Evolutionary conservation across 2,888 invertebrate species (phyloP).

Genomic region (Halictus ligatus): DNA sequence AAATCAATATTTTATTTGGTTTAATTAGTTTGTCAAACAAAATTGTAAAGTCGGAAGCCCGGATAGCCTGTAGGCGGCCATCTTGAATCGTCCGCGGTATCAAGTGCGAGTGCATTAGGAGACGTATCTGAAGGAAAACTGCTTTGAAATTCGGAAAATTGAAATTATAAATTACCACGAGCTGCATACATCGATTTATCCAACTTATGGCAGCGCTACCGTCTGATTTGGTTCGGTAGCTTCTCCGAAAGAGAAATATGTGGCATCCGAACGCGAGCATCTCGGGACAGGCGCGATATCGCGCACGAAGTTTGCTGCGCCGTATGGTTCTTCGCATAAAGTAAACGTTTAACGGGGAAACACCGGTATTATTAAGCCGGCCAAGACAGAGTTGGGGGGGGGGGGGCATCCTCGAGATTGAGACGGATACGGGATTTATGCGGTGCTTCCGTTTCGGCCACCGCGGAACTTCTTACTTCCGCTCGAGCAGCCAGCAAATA

Average conservation of each 20-base stretch:
- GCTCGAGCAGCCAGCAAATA: slow-evolving; percentile 27
- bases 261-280: not conserved
- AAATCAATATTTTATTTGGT: too few relatives aligned
- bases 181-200: not conserved
- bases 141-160: too few relatives aligned
- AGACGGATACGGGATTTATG: not conserved
- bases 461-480: slow-evolving; percentile 32
- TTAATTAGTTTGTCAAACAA: too few relatives aligned
- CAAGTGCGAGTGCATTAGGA: too few relatives aligned
- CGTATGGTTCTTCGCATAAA: not conserved
- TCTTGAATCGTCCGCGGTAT: too few relatives aligned
- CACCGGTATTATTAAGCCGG: not conserved
- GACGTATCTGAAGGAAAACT: too few relatives aligned
- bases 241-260: not conserved
- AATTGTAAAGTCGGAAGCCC: too few relatives aligned
- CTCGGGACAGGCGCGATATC: not conserved
- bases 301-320: not conserved
- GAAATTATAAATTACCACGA: too few relatives aligned
- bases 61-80: too few relatives aligned
- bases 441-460: not conserved
- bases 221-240: not conserved
- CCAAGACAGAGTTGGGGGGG: not conserved
- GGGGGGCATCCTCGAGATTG: not conserved
- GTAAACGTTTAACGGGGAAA: not conserved
- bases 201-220: not conserved